Evolutionary conservation across 2,888 invertebrate species (phyloP), one percentile per base, ranked within the genome.

Genomic region (Idaea biselata): DNA sequence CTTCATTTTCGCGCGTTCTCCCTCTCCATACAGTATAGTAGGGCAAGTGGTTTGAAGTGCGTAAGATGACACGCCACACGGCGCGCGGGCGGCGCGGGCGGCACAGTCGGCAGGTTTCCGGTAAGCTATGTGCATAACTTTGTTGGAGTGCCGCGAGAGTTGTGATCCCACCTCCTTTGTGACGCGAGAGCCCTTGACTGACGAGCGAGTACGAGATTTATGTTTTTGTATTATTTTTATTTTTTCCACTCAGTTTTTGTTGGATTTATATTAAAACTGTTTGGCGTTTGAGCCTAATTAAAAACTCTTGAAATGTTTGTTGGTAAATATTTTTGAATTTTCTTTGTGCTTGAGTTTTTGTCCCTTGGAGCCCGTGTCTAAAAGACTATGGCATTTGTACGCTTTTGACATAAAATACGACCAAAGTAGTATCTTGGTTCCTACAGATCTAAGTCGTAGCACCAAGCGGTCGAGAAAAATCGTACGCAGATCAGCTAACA

Each of bases 121-220:
- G 80, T 88, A 87, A 88, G 80, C 84, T 88, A 89, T 89, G 89
- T 89, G 89, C 89, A 90, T 90, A 90, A 84, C 84, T 90, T 89
- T 78, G 17, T 73, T 77, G 71, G 73, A 87, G 86, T 80, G 84
- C 79, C 79, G 81, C 79, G 81, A 75, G 44, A 8, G 44, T 79
- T 80, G 75, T 78, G 80, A 82, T 74, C 73, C 76, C 75, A 79
- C 66, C 73, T 75, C 74, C 77, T 68, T 70, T 72, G 71, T 73
- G 68, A 63, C 68, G 63, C 63, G 62, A 62, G 68, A 60, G 64
- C 64, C 53, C 61, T 65, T 31, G 60, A 58, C 61, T 44, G 61
- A 59, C 60, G 58, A 60, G 58, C 60, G 61, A 55, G 44, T 44
- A 31, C 58, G 58, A 60, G 60, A 64, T 62, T 67, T 63, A 63